Conservation (phyloP, 2,113 vertebrate genomes). For the Canis aureus region DNA sequence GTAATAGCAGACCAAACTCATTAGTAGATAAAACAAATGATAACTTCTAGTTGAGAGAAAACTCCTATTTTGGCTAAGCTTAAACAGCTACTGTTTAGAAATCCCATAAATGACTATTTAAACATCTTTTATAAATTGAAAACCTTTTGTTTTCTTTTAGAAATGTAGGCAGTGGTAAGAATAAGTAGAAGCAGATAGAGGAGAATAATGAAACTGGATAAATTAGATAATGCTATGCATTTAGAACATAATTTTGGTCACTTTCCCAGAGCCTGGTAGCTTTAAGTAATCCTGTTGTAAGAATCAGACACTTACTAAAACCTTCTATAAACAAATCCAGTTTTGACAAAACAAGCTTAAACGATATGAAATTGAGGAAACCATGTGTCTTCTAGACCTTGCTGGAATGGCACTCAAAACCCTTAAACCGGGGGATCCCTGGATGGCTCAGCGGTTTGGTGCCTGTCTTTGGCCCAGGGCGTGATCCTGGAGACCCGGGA, state of each 20-base stretch:
- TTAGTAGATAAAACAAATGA: conserved; percentile 40
- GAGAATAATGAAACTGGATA: conserved; percentile 43
- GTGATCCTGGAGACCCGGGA: too few relatives aligned
- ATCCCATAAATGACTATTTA: conserved; percentile 33
- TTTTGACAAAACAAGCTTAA: conserved; percentile 28
- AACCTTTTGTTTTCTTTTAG: conserved; percentile 38
- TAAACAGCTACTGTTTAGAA: conserved; percentile 41
- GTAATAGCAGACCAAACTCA: conserved; percentile 8
- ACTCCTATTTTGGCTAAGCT: neutral
- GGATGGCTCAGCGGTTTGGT: too few relatives aligned
- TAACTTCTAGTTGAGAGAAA: conserved; percentile 54
- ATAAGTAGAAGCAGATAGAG: conserved; percentile 10
- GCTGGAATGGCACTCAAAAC: neutral
- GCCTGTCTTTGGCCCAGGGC: too few relatives aligned
- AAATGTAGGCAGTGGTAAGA: conserved; percentile 29
- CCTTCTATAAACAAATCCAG: conserved; percentile 29
- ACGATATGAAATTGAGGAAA: neutral
- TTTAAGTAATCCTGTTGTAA: conserved; percentile 40
- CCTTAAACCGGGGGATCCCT: neutral
- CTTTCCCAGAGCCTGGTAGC: neutral
- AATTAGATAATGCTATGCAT: conserved; percentile 46
- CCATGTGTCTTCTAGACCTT: neutral
- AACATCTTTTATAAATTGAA: conserved; percentile 49
- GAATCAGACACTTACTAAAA: conserved; percentile 43
- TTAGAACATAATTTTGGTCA: conserved; percentile 52